Base-by-base conservation (phyloP, 2,797 vertebrate species). In the Tarsius wallacei region DNA sequence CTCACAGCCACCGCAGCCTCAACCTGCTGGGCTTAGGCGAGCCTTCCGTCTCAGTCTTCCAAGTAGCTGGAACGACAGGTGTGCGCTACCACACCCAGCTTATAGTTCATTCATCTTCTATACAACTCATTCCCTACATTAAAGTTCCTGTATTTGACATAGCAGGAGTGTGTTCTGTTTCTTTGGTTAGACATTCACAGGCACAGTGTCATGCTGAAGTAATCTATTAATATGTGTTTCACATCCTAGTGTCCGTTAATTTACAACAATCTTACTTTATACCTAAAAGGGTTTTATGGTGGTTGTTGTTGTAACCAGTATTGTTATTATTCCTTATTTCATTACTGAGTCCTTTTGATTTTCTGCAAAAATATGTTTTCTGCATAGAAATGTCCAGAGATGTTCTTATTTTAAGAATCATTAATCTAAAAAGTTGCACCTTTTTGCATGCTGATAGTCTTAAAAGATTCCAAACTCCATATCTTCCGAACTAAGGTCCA, bases 401-500 rank as follows among this genome's bases (percentile, higher is more conserved):
- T 28, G 17, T 59, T 94, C 63, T 42, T 66, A 77, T 47, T 71
- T 92, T 96, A 61, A 74, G 68, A 73, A 42, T 70, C 63, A 42
- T 28, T 10, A 57, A 47, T 85, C 14, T 68, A 87, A 88, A 36
- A 57, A 36, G 12, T 47, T 61, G 47, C 24, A 68, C 53, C 7
- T 8, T 59, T 87, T 83, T 70, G 33, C 59, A 81, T 26, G 12
- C 31, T 71, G 31, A 63, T 82, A 83, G 22, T 83, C 49, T 28
- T 33, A 26, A 68, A 78, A 80, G 13, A 81, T 28, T 66, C 7
- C 51, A 28, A 19, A 74, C 42, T 53, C 2, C 15, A 15, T 77
- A 36, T 77, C 42, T 90, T 74, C 33, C 53, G 42, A 51, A 61
- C 7, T 47, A 77, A 70, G 51, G 31, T 47, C 26, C 80, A 21